Base-by-base conservation (phyloP, 1,140 invertebrate species). In the Drosophila guanche region DNA sequence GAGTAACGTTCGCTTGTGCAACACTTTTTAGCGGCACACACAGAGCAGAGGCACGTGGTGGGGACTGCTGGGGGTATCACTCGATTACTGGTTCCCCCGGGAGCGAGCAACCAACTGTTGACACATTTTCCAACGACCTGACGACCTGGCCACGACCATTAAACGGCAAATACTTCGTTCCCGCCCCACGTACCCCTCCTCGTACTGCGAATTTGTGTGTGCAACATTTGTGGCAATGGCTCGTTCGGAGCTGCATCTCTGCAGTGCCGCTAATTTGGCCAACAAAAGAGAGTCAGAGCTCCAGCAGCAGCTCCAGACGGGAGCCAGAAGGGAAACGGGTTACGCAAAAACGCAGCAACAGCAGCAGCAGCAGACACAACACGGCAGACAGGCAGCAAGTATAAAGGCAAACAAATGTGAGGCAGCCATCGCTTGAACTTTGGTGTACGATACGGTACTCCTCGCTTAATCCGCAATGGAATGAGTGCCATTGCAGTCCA, bases 311-410 rank as follows among this genome's bases (percentile, higher is more conserved):
- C 33, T 37, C 2, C 33, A 37, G 69, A 73, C 71, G 72, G 72
- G 72, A 76, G 62, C 72, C 37, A 75, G 62, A 76, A 40, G 71
- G 55, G 40, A 68, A 76, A 76, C 72, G 55, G 52, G 72, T 76
- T 76, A 68, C 71, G 55, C 71, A 68, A 68, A 75, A 40, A 37
- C 33, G 33, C 33, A 37, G 33, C 33, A 37, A 7, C 33, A 37
- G 33, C 33, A 37, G 10, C 33, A 37, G 16, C 16, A 20, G 16
- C 16, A 20, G 16, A 20, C 0, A 37, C 33, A 4, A 12, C 12
- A 37, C 33, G 33, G n/a, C n/a, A 37, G 10, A 10, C 29, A 33
- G 29, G 14, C 25, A 51, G 16, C 6, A 53, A 57, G 42, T 47
- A 71, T 20, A 56, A 50, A 29, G 42, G 27, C 56, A 42, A 53